Base-by-base conservation (phyloP, 2,797 vertebrate genomes). In the Echeneis naucrates region DNA sequence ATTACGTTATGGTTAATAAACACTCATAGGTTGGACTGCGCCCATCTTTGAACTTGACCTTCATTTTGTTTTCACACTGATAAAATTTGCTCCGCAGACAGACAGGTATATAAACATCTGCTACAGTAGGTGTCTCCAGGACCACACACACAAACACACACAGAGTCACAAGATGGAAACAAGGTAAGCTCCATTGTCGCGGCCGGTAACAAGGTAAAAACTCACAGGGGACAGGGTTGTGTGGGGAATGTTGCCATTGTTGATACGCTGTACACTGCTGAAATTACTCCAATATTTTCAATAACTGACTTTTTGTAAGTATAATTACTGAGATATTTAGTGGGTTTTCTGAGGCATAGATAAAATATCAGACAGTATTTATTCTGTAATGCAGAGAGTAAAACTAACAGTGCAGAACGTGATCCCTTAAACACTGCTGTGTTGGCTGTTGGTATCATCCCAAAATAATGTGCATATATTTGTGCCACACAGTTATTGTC, bases 121-220 rank as follows among this genome's bases (percentile, higher is more conserved):
- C 40, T 8, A 44, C 7, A 19, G 17, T 19, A 44, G 2, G 40
- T 44, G 6, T 44, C 40, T 44, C 16, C 17, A 19, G 17, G 40
- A n/a, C 40, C 40, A 44, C 40, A 44, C 17, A 44, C 17, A 6
- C 6, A 19, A 6, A 44, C 40, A 42, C 6, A 33, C 40, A 42
- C 19, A 8, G 8, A 44, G 14, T 17, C 5, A 17, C 40, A 19
- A 42, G 40, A 7, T 44, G 13, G 6, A 44, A 44, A 44, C 17
- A 44, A 44, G 8, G 19, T 7, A 17, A 8, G 17, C 40, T 7
- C 6, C 17, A 13, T 17, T 19, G 17, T 44, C 13, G 19, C 7
- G 17, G 16, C 16, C 19, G 17, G 40, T 44, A 76, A 75, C 68
- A 83, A 45, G 24, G 76, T 86, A 87, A 86, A 93, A 74, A 83